Evolutionary conservation across 2,113 vertebrate genomes (phyloP).

Genomic region (Anseranas semipalmata): DNA sequence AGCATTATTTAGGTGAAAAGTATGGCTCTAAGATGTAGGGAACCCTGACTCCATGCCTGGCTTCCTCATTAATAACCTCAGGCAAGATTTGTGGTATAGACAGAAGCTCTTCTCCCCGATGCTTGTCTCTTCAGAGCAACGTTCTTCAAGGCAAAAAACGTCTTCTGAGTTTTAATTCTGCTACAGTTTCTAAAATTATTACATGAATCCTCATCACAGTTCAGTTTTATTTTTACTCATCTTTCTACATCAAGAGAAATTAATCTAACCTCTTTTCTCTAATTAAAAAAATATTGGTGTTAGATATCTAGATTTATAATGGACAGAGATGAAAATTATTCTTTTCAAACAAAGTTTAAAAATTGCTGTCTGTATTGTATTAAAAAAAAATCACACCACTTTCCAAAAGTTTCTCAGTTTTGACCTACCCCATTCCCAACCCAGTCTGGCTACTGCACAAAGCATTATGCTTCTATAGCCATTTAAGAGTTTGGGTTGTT

Average conservation of each 20-base stretch:
- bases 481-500: not conserved
- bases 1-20: not conserved
- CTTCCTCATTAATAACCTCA: not conserved
- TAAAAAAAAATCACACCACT: not conserved
- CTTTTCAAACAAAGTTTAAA: not conserved
- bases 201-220: constrained; percentile 28
- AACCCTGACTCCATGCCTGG: not conserved
- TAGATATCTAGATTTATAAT: constrained; percentile 10
- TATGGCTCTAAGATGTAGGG: not conserved
- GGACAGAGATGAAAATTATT: not conserved
- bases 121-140: not conserved
- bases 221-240: constrained; percentile 42
- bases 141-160: not conserved
- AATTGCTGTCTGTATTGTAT: not conserved
- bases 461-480: not conserved
- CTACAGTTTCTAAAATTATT: constrained; percentile 41
- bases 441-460: not conserved
- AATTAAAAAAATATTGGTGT: constrained; percentile 26
- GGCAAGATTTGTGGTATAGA: not conserved
- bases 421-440: not conserved
- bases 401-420: not conserved
- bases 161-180: not conserved
- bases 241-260: constrained; percentile 39
- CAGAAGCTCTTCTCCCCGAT: not conserved
- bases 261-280: constrained; percentile 21